Conservation (phyloP, 1,140 invertebrate genomes). For the Scaptomyza hsui region DNA sequence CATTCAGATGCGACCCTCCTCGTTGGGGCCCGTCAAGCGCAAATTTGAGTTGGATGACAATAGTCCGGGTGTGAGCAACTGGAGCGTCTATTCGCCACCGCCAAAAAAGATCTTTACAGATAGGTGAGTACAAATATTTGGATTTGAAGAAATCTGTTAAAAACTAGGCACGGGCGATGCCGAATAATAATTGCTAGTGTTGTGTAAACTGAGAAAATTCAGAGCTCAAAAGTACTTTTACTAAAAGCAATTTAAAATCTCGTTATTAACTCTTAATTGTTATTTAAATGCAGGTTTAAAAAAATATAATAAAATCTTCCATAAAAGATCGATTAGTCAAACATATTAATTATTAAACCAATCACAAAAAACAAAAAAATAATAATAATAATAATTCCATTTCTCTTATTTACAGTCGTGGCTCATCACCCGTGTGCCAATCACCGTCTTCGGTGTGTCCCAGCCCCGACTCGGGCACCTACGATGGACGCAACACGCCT, state of each 20-base stretch:
- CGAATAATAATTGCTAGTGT: background rate
- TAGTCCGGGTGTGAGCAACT: constrained; percentile 64
- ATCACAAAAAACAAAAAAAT: no score
- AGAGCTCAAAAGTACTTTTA: no score
- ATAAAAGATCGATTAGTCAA: no score
- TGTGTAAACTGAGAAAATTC: no score
- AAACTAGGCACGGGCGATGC: no score
- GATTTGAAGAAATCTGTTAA: background rate
- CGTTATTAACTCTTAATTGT: no score
- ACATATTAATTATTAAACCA: background rate
- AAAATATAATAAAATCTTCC: no score
- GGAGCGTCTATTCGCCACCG: constrained; percentile 80
- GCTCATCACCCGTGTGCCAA: constrained; percentile 85
- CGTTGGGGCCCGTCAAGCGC: constrained; percentile 89
- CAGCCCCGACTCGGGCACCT: constrained; percentile 80
- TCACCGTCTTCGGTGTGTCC: constrained; percentile 80
- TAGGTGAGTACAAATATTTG: constrained; percentile 51
- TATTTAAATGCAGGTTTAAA: no score
- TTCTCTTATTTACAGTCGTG: constrained; percentile 83
- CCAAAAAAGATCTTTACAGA: constrained; percentile 83
- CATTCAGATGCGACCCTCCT: constrained; percentile 91
- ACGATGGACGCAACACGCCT: constrained; percentile 77
- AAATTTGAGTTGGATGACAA: constrained; percentile 91
- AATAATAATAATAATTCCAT: no score
- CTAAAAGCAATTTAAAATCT: no score